Evolutionary conservation across 2,797 vertebrate species (phyloP).

Genomic region (Chrosomus eos): DNA sequence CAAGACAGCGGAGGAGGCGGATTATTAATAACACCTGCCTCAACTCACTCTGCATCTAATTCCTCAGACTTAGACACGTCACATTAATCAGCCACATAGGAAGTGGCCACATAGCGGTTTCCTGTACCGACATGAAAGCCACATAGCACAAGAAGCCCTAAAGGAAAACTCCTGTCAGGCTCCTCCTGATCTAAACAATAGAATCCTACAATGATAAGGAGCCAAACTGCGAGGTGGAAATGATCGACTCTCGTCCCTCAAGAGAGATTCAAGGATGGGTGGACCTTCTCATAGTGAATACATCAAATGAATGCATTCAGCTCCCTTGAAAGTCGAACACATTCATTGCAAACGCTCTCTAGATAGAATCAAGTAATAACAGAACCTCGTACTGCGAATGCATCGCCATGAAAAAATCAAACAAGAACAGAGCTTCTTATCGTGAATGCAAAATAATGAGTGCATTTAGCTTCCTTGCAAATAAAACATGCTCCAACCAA

Average conservation of each 20-base stretch:
- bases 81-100: neutral
- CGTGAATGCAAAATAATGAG: too few relatives aligned
- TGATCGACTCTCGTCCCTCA: neutral
- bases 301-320: neutral
- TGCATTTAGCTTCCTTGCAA: too few relatives aligned
- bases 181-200: neutral
- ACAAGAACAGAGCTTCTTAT: too few relatives aligned
- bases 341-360: neutral
- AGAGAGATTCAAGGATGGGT: neutral
- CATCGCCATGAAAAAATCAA: too few relatives aligned
- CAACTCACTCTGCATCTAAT: neutral
- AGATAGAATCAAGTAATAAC: too few relatives aligned
- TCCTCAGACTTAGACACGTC: neutral
- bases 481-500: neutral
- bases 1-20: neutral
- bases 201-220: too few relatives aligned
- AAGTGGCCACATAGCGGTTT: neutral
- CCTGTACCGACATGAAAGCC: neutral
- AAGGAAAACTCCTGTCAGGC: neutral
- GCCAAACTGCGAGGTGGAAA: neutral
- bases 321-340: neutral
- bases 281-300: neutral
- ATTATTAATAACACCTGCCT: neutral
- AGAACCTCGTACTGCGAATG: too few relatives aligned
- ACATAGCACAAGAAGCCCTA: neutral